Conservation (phyloP, 2,797 vertebrate genomes). For the Phataginus tetradactyla region DNA sequence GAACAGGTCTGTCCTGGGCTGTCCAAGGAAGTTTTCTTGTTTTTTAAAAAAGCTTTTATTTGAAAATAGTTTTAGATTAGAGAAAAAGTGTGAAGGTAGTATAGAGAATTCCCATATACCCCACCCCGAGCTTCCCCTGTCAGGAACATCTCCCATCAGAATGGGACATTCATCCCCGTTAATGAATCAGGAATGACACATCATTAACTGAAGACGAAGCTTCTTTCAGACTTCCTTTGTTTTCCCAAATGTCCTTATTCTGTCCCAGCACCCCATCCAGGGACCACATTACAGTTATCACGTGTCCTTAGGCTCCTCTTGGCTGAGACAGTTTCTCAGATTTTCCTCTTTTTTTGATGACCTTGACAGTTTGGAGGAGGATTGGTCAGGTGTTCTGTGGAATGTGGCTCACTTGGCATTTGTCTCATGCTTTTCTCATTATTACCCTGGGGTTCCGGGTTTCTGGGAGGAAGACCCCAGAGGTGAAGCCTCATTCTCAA, state of each 20-base stretch:
- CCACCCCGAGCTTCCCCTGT: background rate
- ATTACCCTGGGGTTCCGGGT: background rate
- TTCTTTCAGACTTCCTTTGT: background rate
- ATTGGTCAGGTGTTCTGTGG: background rate
- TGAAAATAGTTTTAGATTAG: background rate
- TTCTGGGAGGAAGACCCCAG: background rate
- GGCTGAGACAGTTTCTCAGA: background rate
- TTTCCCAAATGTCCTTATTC: background rate
- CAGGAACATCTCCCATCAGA: background rate
- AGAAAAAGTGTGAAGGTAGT: background rate
- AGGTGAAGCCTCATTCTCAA: background rate
- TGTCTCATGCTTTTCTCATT: background rate
- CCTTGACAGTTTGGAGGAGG: background rate
- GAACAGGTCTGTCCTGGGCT: background rate
- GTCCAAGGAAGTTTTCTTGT: background rate
- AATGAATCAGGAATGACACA: background rate
- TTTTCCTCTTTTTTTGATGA: background rate
- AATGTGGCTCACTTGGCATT: background rate
- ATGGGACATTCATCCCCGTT: background rate
- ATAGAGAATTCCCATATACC: background rate
- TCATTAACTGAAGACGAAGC: background rate
- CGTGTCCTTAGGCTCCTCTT: background rate
- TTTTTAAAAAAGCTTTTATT: slow-evolving; percentile 10
- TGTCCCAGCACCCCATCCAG: background rate
- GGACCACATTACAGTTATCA: background rate